Evolutionary conservation across 2,113 vertebrate genomes (phyloP), one percentile per base, ranked within the genome.

Genomic region (Sus scrofa): DNA sequence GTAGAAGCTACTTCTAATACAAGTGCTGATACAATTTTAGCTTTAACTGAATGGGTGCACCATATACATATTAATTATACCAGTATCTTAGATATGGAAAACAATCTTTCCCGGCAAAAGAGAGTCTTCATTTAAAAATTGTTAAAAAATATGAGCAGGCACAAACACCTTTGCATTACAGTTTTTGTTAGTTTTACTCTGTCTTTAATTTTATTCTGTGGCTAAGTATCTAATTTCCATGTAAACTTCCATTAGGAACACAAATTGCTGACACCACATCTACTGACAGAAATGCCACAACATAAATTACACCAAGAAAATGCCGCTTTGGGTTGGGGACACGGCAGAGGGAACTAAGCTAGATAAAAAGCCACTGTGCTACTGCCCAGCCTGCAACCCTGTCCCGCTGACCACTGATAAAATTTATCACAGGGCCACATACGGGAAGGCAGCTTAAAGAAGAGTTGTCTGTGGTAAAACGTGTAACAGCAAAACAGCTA

Each of bases 201-300:
- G 92, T 86, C 94, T 96, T 97, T 97, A 94, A 97, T 94, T 98
- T 98, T 98, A 98, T 98, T 99, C 97, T 98, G 98, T 87, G 98
- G 97, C 89, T 97, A 96, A 97, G 96, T 96, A 97, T 96, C 98
- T 98, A 97, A 89, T 98, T 99, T 98, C 98, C 98, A 98, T 9
- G 22, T 97, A 98, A 98, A 98, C 98, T 98, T 99, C 97, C 98
- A 98, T 96, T 89, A 97, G 98, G 98, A 98, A 95, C 94, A 86
- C 83, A 98, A 98, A 98, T 97, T 99, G 98, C 99, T 99, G 98
- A 99, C 98, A 98, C 96, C 91, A 98, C 98, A 99, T 97, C 98
- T 98, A 98, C 96, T 97, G 97, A 96, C 97, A 95, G 89, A 98
- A 98, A 98, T 83, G 97, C 96, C 98, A 98, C 96, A 98, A 98